Evolutionary conservation across 1,140 invertebrate species (phyloP).

Genomic region (Caerostris extrusa): DNA sequence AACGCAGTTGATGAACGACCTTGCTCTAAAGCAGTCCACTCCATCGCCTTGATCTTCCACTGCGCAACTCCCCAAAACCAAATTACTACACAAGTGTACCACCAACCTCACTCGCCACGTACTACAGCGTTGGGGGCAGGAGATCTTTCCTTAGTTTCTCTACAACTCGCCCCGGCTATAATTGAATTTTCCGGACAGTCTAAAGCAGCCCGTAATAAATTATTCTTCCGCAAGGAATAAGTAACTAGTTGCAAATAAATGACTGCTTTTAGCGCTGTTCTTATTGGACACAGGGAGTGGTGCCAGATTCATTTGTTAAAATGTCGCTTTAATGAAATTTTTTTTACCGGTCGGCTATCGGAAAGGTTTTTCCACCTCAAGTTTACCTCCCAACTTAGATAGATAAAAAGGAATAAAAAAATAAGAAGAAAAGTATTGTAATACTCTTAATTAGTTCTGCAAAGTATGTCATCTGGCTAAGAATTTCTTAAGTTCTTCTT

Average conservation of each 20-base stretch:
- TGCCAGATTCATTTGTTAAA: conserved; percentile 74
- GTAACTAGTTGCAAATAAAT: conserved; percentile 76
- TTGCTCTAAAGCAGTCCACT: conserved; percentile 1
- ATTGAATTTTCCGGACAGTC: conserved; percentile 73
- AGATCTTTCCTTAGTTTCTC: neutral
- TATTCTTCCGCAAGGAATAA: conserved; percentile 69
- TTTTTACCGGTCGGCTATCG: conserved; percentile 22
- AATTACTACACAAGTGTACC: conserved; percentile 26
- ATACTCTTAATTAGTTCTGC: conserved; percentile 65
- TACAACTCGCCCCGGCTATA: conserved; percentile 4
- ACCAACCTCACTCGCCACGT: neutral
- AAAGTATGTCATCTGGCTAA: neutral
- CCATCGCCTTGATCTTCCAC: neutral
- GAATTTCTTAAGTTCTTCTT: neutral
- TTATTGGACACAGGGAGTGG: conserved; percentile 47
- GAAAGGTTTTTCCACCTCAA: conserved; percentile 15
- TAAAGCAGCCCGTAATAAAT: conserved; percentile 74
- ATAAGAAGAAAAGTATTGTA: conserved; percentile 14
- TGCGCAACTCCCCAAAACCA: neutral
- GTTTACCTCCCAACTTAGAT: neutral
- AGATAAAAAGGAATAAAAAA: neutral
- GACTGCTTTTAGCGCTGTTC: conserved; percentile 70
- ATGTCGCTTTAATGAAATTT: conserved; percentile 75
- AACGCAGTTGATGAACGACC: neutral
- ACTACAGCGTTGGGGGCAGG: neutral